Evolutionary conservation across 2,797 vertebrate genomes (phyloP).

Genomic region (Vespertilio murinus): DNA sequence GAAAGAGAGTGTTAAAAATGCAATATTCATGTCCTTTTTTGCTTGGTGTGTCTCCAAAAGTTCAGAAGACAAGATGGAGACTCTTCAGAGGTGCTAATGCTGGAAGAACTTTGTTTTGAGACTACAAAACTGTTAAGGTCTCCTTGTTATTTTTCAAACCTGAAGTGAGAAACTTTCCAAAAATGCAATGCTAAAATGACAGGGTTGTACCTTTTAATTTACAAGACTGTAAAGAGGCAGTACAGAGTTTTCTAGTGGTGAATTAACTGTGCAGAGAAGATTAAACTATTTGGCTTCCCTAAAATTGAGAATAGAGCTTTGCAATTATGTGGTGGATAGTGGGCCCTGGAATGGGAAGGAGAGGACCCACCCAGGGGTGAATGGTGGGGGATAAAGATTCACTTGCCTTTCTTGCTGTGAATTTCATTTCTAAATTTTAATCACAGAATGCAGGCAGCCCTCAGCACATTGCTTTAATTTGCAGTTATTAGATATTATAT

Average conservation of each 20-base stretch:
- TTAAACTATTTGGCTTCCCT: conserved; percentile 21
- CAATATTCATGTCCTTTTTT: background rate
- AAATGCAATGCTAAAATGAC: background rate
- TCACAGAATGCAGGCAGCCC: background rate
- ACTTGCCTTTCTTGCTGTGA: background rate
- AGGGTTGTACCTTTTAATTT: background rate
- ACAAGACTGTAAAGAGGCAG: background rate
- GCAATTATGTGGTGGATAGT: background rate
- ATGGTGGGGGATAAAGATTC: background rate
- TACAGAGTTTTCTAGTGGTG: background rate
- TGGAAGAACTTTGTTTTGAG: background rate
- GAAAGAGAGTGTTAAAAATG: background rate
- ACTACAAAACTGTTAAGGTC: background rate
- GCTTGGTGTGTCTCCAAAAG: background rate
- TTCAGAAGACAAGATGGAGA: background rate
- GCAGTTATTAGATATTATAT: background rate
- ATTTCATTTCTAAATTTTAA: background rate
- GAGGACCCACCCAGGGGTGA: background rate
- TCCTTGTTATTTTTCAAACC: conserved; percentile 34
- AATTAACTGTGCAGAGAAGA: background rate
- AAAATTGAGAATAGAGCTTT: background rate
- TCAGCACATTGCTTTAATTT: background rate
- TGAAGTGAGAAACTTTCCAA: conserved; percentile 10
- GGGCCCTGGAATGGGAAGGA: background rate
- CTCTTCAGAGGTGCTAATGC: background rate